Conservation (phyloP, 2,888 invertebrate species). For the Timema cristinae region DNA sequence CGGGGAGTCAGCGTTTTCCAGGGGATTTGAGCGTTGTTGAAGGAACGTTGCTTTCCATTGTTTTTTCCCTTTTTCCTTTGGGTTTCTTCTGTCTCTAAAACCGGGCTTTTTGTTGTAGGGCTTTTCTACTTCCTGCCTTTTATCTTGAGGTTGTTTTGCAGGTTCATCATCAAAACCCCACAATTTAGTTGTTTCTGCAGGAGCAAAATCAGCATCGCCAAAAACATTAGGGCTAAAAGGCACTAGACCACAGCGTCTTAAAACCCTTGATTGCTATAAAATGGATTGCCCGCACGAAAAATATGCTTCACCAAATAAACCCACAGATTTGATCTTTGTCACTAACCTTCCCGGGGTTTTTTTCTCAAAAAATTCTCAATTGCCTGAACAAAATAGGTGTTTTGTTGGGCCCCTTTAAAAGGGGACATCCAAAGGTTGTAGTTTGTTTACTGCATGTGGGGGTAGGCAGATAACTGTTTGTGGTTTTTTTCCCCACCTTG, state of each 20-base stretch:
- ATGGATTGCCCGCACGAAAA: background rate
- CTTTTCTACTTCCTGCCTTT: no score
- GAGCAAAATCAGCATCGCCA: background rate
- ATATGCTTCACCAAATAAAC: no score
- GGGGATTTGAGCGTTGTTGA: no score
- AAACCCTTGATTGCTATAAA: conserved; percentile 1
- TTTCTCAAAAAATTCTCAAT: conserved; percentile 33
- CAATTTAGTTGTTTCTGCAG: conserved; percentile 1
- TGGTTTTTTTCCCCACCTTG: conserved; percentile 35
- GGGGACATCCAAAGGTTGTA: conserved; percentile 40
- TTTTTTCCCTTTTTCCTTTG: no score
- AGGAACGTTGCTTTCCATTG: no score
- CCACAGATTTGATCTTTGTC: conserved; percentile 25
- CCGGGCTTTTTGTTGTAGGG: no score
- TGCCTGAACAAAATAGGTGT: conserved; percentile 37
- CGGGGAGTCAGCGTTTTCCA: no score
- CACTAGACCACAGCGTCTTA: background rate
- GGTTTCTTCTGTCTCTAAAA: no score
- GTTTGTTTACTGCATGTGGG: conserved; percentile 10
- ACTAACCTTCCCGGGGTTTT: conserved; percentile 38
- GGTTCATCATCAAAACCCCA: background rate
- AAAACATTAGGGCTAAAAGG: background rate
- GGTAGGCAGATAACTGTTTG: conserved; percentile 17
- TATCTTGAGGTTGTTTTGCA: background rate
- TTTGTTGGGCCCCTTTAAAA: conserved; percentile 39